A percentile compares a stretch with the other conserved stretches of the same genome.
These are phyloP conservation scores for Epinephelus coioides DNA, from an alignment of 2,797 vertebrate species.

Conservation along the genomic window DNA sequence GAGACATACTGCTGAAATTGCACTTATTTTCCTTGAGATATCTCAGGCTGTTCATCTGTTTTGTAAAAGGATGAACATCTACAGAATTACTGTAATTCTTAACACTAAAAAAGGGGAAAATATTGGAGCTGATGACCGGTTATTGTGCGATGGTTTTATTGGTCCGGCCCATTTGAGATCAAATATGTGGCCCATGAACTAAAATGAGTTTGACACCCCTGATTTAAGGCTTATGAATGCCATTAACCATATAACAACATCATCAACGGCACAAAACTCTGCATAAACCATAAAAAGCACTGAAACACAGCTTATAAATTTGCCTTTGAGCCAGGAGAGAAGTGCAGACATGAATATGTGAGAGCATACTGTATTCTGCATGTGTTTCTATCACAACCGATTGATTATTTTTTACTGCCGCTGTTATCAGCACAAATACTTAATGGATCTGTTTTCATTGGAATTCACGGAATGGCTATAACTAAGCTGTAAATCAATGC, in stretches of 20 bases:
- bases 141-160: no score
- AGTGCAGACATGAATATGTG: neutral
- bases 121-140: no score
- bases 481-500: neutral
- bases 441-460: no score
- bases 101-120: no score
- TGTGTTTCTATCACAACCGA: conserved; percentile 1
- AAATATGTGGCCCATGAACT: no score
- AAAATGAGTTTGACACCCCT: neutral
- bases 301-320: neutral
- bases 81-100: no score
- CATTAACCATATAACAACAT: neutral
- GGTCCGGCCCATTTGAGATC: no score
- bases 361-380: neutral
- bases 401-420: conserved; percentile 5
- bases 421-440: neutral
- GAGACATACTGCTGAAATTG: no score
- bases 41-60: no score
- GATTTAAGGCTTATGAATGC: conserved; percentile 12
- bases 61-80: no score
- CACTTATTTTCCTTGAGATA: no score
- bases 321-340: conserved; percentile 1
- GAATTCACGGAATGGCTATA: neutral
- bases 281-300: neutral
- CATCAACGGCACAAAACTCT: neutral